Percentiles rank a stretch among this genome's conserved stretches.
phyloP scores from a whole-genome alignment of 2,113 vertebrate species.

The Synodontis membranacea region DNA sequence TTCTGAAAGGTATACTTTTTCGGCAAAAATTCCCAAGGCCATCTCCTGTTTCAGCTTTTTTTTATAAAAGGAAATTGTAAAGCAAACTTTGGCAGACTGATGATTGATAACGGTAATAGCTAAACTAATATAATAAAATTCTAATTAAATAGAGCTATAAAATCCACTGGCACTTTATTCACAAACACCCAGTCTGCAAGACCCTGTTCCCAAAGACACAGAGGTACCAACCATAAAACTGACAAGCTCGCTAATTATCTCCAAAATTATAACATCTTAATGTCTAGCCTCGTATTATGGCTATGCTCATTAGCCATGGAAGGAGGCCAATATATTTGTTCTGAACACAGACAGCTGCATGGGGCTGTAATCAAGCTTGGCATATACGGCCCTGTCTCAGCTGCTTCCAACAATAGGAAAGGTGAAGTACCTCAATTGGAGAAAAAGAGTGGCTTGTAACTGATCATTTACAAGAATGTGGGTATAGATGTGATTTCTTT shows the following conservation, averaged over 20 bases:
- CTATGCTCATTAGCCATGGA: conserved; percentile 59
- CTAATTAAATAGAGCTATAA: conserved; percentile 44
- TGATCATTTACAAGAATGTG: conserved; percentile 29
- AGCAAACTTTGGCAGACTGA: background rate
- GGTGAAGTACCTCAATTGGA: conserved; percentile 27
- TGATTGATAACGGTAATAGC: conserved; percentile 26
- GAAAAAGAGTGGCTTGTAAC: conserved; percentile 30
- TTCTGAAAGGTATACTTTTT: background rate
- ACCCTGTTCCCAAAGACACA: conserved; percentile 64
- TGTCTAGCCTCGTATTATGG: conserved; percentile 65
- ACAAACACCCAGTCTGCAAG: conserved; percentile 63
- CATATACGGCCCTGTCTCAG: conserved; percentile 42
- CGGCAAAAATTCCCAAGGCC: background rate
- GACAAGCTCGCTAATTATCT: conserved; percentile 79
- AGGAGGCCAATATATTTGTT: conserved; percentile 51
- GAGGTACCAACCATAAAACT: conserved; percentile 75
- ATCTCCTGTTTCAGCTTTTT: background rate
- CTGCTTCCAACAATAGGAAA: conserved; percentile 34
- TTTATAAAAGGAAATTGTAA: background rate
- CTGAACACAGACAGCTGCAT: conserved; percentile 52
- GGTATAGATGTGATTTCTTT: background rate
- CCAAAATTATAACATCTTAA: conserved; percentile 79
- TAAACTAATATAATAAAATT: conserved; percentile 36
- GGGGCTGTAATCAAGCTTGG: conserved; percentile 48
- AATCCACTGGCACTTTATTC: conserved; percentile 28